Evolutionary conservation across 2,113 vertebrate species (phyloP).

Genomic region (Silurus glanis): DNA sequence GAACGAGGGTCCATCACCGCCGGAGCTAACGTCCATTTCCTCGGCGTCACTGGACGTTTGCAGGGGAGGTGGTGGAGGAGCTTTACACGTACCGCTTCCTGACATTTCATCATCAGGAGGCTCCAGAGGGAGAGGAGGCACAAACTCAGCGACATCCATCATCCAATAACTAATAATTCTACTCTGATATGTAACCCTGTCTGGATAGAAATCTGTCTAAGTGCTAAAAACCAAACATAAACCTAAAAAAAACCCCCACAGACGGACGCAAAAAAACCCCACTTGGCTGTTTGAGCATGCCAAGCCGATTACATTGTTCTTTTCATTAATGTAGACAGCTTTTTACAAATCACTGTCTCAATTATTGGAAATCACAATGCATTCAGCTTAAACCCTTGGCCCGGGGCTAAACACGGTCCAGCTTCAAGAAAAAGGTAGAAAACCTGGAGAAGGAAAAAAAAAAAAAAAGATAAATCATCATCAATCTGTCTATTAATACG

Average conservation of each 20-base stretch:
- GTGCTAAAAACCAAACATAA: constrained; percentile 67
- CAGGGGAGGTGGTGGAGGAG: constrained; percentile 99
- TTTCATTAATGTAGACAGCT: constrained; percentile 99
- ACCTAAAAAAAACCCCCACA: constrained; percentile 71
- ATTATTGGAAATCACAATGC: constrained; percentile 99
- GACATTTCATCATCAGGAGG: constrained; percentile 81
- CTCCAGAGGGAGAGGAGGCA: constrained; percentile 92
- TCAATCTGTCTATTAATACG: no score
- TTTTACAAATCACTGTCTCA: constrained; percentile 99
- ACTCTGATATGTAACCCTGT: no score
- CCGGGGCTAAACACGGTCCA: constrained; percentile 78
- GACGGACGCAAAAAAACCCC: constrained; percentile 26
- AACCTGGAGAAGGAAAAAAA: constrained; percentile 66
- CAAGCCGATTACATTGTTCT: constrained; percentile 99
- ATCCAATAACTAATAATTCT: constrained; percentile 60
- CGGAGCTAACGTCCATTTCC: constrained; percentile 99
- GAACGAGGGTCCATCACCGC: constrained; percentile 99
- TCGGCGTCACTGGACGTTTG: constrained; percentile 99
- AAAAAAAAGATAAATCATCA: background rate
- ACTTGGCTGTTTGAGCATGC: constrained; percentile 82
- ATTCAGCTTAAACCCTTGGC: constrained; percentile 93
- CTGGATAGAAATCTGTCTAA: constrained; percentile 15
- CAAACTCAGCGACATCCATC: constrained; percentile 87
- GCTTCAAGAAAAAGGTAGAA: constrained; percentile 77
- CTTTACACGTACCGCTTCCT: constrained; percentile 78